Base-by-base conservation (phyloP, 2,888 invertebrate genomes). In the Stenichneumon culpator region DNA sequence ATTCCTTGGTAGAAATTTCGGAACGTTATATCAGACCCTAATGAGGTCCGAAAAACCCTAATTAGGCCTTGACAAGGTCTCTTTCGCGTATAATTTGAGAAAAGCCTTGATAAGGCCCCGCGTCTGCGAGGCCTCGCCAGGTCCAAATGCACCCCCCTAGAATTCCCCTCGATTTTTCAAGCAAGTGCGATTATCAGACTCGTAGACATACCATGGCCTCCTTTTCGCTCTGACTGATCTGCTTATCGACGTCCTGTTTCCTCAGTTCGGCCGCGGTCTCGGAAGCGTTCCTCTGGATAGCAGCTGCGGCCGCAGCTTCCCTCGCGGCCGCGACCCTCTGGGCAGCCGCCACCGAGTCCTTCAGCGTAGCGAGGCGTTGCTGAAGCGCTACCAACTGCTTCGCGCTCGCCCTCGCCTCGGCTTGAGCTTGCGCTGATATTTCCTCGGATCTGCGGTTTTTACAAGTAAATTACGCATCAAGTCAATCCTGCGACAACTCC, bases 281-380 rank as follows among this genome's bases (percentile, higher is more conserved):
- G 85, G 95, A 95, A 0, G 97, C 97, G 19, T 96, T 96, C 54
- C 96, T 95, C 83, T 97, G 96, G 84, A 97, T 96, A 0, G 97
- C 96, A 7, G 95, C 95, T 0, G 97, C 97, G 0, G 97, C 97
- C 9, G 96, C 96, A 0, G 97, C 95, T 91, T 97, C 97, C 74
- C 96, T 95, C 0, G 96, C 96, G 0, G 97, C 96, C 0, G 97
- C 97, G 4, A 97, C 95, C 88, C 96, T 95, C 91, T 97, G 97
- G 2, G 96, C 96, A 39, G 96, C 96, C 0, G 97, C 96, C 0
- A 96, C 97, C 0, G 96, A 95, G 0, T 96, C 95, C 90, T 97
- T 97, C 0, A 97, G 95, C 0, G 96, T 95, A 0, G 97, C 97
- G 6, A 97, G 94, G 89, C 96, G 95, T 82, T 97, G 96, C 85